Evolutionary conservation across 2,797 vertebrate species (phyloP), one percentile per base, ranked within the genome.

Genomic region (Serranus cabrilla): DNA sequence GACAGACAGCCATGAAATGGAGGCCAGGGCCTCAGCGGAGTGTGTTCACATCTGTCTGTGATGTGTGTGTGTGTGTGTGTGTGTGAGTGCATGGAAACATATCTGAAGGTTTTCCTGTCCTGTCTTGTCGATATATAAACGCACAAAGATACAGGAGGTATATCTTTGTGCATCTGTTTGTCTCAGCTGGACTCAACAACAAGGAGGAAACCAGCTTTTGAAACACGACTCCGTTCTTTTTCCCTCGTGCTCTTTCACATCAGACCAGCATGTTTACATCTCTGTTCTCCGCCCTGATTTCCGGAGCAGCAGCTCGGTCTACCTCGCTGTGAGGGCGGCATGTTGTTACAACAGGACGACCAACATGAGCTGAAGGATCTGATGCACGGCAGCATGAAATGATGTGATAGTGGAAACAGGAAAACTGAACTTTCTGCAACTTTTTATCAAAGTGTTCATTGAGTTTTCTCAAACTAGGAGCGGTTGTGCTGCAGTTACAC

Each of bases 1-100:
- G 91, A 91, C 84, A 84, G 92, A 92, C 90, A 88, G 93, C 86
- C 74, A 34, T 95, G 95, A 96, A 94, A 96, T 66, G 88, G 89
- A 94, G 94, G 91, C 91, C 77, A 23, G 71, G 91, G 89, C 92
- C 93, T 93, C 88, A 27, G 81, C 70, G 68, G 79, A 70, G 77
- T 45, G 81, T 64, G 73, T 55, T 21, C 64, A 67, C 64, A 67
- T 45, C 64, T 67, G 64, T 55, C 40, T 55, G 64, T 20, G 64
- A 21, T 43, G 21, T 66, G 78, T 42, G 81, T 69, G 71, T 13
- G 45, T 46, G 75, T 37, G 78, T 69, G 71, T 14, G 45, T 43
- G 40, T 49, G 47, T 52, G 39, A 27, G 63, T 51, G 45, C 63
- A 42, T 0, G 10, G 42, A 76, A 43, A 64, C 64, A 73, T 23